Evolutionary conservation across 2,888 invertebrate species (phyloP), one percentile per base, ranked within the genome.

Genomic region (Celastrina argiolus): DNA sequence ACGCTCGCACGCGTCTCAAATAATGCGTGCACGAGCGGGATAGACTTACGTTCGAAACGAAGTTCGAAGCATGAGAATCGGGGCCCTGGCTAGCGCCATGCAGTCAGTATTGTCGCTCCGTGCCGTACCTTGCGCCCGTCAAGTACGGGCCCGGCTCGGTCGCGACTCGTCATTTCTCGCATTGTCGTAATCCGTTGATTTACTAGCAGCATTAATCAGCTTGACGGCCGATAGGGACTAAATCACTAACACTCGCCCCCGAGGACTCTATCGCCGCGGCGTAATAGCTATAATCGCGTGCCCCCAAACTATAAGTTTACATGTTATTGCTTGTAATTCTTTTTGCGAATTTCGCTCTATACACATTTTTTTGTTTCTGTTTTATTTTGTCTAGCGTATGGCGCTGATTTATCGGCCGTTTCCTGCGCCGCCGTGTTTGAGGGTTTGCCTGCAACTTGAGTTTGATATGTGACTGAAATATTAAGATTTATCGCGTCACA

Each of bases 141-240:
- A 70, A 80, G 82, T 81, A 81, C 81, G 79, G 83, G 81, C 80
- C 82, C 83, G 86, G 85, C 84, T 85, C 87, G 81, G 85, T 82
- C 87, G 84, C 88, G 88, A 85, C 88, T 91, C 90, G 90, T 91
- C 90, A 91, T 90, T 90, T 89, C 90, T 89, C 89, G 88, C 88
- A 90, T 91, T 91, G 90, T 90, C 89, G 90, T 91, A 91, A 90
- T 91, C 91, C 91, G 85, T 85, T 91, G 91, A 91, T 91, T 90
- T 91, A 91, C 89, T 88, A 85, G 86, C 87, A 82, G 84, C 90
- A 91, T 91, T 90, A 89, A 91, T 91, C 91, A 91, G 90, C 84
- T 85, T 86, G 89, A 88, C 91, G 88, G 88, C 85, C 89, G 90
- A 91, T 91, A 88, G 89, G 89, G 90, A 87, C 89, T 87, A 89